A percentile compares a stretch with the other conserved stretches of the same genome.
Evolutionary conservation across 2,113 vertebrate species (phyloP).

Genomic region (Tetrao urogallus): DNA sequence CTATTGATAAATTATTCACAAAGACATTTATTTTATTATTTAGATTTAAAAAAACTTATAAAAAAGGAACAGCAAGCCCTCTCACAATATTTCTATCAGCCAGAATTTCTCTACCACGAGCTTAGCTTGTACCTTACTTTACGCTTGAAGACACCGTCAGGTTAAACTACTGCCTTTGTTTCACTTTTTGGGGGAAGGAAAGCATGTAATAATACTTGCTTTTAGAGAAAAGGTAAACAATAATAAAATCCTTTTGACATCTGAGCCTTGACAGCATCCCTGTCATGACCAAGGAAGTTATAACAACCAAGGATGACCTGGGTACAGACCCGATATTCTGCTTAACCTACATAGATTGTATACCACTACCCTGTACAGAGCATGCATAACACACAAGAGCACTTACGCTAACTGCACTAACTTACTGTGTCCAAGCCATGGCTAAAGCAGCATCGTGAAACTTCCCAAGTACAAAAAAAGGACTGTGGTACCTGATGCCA

Average conservation of each 20-base stretch:
- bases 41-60: neutral
- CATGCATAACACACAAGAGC: neutral
- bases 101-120: neutral
- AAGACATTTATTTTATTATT: slow-evolving; percentile 29
- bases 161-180: neutral
- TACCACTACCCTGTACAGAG: neutral
- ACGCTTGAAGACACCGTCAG: neutral
- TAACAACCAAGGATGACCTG: neutral
- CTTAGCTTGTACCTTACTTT: neutral
- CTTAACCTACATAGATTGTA: neutral
- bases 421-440: neutral
- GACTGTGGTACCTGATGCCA: neutral
- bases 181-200: slow-evolving; percentile 12
- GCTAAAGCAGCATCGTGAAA: neutral
- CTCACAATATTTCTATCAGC: neutral
- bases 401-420: neutral
- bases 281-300: neutral
- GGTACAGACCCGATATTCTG: neutral
- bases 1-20: slow-evolving; percentile 39
- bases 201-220: neutral
- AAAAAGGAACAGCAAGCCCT: neutral
- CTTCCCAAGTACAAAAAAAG: neutral
- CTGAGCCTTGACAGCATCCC: neutral
- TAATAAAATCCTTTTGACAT: neutral
- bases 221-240: neutral